phyloP scores from a whole-genome alignment of 2,888 invertebrate species.

The Atherix ibis region DNA sequence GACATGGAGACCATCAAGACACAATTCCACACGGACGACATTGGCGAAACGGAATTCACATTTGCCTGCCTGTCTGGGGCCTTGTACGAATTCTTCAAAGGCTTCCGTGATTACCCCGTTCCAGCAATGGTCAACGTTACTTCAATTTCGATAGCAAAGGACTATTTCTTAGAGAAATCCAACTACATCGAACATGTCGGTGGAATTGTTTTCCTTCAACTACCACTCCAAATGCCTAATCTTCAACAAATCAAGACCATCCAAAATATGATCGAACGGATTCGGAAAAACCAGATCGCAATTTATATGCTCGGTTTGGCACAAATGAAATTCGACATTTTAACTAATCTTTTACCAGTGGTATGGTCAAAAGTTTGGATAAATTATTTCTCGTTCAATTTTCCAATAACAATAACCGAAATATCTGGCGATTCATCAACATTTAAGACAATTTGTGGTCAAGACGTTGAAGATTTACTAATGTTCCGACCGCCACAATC shows the following conservation, averaged over 20 bases:
- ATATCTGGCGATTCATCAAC: constrained; percentile 24
- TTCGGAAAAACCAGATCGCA: constrained; percentile 25
- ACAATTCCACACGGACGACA: constrained; percentile 18
- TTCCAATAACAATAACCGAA: constrained; percentile 30
- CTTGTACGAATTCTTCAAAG: constrained; percentile 22
- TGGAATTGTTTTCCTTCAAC: constrained; percentile 27
- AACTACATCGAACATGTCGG: constrained; percentile 24
- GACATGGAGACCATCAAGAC: constrained; percentile 23
- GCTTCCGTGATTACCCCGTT: constrained; percentile 14
- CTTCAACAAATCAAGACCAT: constrained; percentile 19
- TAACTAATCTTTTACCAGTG: constrained; percentile 25
- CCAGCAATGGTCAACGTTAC: constrained; percentile 25
- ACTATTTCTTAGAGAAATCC: constrained; percentile 25
- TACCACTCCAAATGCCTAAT: constrained; percentile 21
- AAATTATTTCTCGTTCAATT: constrained; percentile 29
- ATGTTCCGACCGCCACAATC: constrained; percentile 30
- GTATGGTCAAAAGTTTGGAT: constrained; percentile 28
- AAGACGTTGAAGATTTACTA: constrained; percentile 25
- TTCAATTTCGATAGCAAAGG: constrained; percentile 26
- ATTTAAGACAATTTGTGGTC: constrained; percentile 26
- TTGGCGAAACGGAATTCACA: constrained; percentile 25
- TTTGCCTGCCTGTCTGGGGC: constrained; percentile 26
- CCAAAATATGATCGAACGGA: constrained; percentile 23
- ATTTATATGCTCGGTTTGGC: constrained; percentile 28
- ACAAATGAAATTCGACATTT: constrained; percentile 26